Evolutionary conservation across 1,140 invertebrate genomes (phyloP).

Genomic region (Heliothis subflexa): DNA sequence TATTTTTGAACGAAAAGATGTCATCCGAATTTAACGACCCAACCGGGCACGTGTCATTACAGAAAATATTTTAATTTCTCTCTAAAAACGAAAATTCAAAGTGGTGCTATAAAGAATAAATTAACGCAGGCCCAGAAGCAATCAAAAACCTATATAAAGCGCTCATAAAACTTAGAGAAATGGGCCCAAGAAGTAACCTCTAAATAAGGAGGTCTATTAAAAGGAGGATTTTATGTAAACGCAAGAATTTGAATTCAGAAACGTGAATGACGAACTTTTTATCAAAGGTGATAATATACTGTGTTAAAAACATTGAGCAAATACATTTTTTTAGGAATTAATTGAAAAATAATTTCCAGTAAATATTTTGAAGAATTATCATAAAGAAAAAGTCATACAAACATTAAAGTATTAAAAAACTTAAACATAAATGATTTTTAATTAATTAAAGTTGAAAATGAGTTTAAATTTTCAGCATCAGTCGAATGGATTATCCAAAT

Average conservation of each 20-base stretch:
- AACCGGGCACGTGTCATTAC: conserved; percentile 18
- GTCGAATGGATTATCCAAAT: no score
- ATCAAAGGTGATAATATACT: not conserved
- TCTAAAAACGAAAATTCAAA: conserved; percentile 32
- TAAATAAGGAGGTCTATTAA: conserved; percentile 30
- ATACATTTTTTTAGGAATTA: no score
- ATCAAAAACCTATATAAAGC: conserved; percentile 44
- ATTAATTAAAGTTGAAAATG: no score
- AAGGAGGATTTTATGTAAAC: conserved; percentile 17
- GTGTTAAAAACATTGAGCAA: no score
- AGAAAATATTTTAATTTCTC: conserved; percentile 32
- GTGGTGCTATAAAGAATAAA: conserved; percentile 39
- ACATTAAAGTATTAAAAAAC: no score
- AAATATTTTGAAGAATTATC: no score
- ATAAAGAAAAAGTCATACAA: no score
- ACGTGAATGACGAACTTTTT: conserved; percentile 1
- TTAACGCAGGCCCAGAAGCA: conserved; percentile 39
- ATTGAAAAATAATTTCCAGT: no score
- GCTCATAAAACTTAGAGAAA: conserved; percentile 34
- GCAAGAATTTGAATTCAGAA: not conserved
- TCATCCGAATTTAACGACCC: conserved; percentile 2
- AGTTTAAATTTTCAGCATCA: no score
- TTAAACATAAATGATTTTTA: no score
- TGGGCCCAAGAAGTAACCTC: conserved; percentile 19
- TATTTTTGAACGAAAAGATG: not conserved